These are phyloP conservation scores for Myxocyprinus asiaticus DNA, from an alignment of 2,113 vertebrate genomes.

Conservation along the genomic window DNA sequence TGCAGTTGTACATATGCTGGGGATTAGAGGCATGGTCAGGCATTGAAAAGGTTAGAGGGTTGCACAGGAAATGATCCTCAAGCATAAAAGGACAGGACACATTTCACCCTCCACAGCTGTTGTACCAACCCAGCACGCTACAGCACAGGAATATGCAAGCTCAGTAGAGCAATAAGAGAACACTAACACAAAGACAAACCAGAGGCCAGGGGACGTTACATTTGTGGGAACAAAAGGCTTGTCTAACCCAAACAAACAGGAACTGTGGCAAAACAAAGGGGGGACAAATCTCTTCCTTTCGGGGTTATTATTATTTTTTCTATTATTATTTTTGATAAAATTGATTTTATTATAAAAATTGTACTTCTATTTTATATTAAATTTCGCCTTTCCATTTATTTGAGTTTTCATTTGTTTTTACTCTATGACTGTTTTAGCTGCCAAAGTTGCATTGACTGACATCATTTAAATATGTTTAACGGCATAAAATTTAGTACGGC, in stretches of 20 bases:
- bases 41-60: conserved; percentile 53
- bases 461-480: too few species aligned
- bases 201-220: not conserved
- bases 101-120: conserved; percentile 60
- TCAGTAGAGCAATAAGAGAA: conserved; percentile 60
- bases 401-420: too few species aligned
- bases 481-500: too few species aligned
- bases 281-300: conserved; percentile 10
- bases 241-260: conserved; percentile 39
- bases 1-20: not conserved
- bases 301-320: too few species aligned
- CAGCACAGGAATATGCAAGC: conserved; percentile 60
- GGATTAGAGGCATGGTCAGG: conserved; percentile 61
- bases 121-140: conserved; percentile 45
- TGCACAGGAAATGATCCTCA: conserved; percentile 69
- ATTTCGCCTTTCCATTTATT: too few species aligned
- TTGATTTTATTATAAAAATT: too few species aligned
- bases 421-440: too few species aligned
- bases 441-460: too few species aligned
- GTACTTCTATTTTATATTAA: too few species aligned
- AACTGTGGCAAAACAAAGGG: conserved; percentile 15
- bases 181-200: conserved; percentile 19
- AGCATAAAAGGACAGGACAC: conserved; percentile 62
- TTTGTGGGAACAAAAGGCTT: conserved; percentile 5
- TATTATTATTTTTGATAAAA: too few species aligned